These are phyloP conservation scores for Crocallis elinguaria DNA, from an alignment of 2,888 invertebrate genomes.

Conservation along the genomic window DNA sequence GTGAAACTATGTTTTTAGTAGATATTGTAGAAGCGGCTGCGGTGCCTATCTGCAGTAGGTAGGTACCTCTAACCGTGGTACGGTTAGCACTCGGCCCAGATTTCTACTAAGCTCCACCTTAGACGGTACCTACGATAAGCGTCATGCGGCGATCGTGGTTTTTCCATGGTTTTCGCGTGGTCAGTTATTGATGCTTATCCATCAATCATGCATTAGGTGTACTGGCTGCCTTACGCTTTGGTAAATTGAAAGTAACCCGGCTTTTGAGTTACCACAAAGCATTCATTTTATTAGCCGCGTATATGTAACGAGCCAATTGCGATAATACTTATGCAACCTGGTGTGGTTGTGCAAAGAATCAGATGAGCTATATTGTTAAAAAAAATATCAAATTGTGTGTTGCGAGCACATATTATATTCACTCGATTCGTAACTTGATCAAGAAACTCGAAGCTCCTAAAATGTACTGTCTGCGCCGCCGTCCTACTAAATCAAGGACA, in stretches of 20 bases:
- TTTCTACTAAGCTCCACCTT: too few species aligned
- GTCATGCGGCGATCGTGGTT: too few species aligned
- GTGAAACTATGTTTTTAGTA: too few species aligned
- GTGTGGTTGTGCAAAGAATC: constrained; percentile 21
- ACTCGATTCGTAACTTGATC: neutral
- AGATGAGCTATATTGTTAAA: constrained; percentile 10
- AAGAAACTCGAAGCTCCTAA: neutral
- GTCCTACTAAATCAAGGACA: neutral
- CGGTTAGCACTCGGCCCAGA: too few species aligned
- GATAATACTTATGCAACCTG: constrained; percentile 19
- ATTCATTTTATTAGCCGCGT: constrained; percentile 13
- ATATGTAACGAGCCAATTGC: constrained; percentile 17
- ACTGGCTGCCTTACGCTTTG: too few species aligned
- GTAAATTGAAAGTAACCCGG: neutral
- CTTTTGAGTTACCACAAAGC: constrained; percentile 8
- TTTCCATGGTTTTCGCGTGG: too few species aligned
- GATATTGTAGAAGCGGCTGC: too few species aligned
- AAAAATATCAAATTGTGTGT: neutral
- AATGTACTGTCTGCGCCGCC: neutral
- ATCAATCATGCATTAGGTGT: too few species aligned
- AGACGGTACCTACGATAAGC: too few species aligned
- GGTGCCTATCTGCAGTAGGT: too few species aligned
- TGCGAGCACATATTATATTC: neutral
- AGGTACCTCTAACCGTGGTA: too few species aligned
- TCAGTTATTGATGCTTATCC: too few species aligned